Percentiles rank a stretch among this genome's conserved stretches.
Evolutionary conservation across 2,797 vertebrate species (phyloP).

Genomic region (Chaenodraco wilsoni): DNA sequence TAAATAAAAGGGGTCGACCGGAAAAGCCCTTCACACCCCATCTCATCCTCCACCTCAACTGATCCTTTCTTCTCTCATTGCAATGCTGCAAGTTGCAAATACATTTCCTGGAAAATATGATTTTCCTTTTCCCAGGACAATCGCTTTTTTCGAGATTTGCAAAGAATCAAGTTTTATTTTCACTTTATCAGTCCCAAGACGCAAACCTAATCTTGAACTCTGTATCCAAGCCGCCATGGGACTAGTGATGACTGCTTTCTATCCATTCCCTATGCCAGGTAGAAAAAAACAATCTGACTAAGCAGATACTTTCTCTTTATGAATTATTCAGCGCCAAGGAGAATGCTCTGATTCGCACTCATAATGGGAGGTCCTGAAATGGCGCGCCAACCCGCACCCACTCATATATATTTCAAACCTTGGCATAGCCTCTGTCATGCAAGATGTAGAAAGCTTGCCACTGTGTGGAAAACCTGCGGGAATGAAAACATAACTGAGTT

Average conservation of each 20-base stretch:
- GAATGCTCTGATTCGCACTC: slow-evolving; percentile 74
- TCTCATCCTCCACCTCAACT: slow-evolving; percentile 43
- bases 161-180: slow-evolving; percentile 58
- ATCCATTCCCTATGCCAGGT: slow-evolving; percentile 47
- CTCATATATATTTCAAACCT: slow-evolving; percentile 78
- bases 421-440: slow-evolving; percentile 66
- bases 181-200: slow-evolving; percentile 22
- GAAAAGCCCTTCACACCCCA: slow-evolving; percentile 41
- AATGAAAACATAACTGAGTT: slow-evolving; percentile 19
- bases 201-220: slow-evolving; percentile 43
- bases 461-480: slow-evolving; percentile 31
- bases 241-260: slow-evolving; percentile 50
- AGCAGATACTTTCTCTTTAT: slow-evolving; percentile 76
- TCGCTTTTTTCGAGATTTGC: slow-evolving; percentile 40
- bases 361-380: slow-evolving; percentile 79
- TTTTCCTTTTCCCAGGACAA: slow-evolving; percentile 8
- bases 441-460: slow-evolving; percentile 41
- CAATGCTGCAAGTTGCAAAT: slow-evolving; percentile 45
- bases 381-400: slow-evolving; percentile 41
- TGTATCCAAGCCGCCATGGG: slow-evolving; percentile 17
- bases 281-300: slow-evolving; percentile 64
- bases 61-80: slow-evolving; percentile 41
- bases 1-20: slow-evolving; percentile 60
- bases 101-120: slow-evolving; percentile 34
- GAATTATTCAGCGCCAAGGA: slow-evolving; percentile 75